Evolutionary conservation across 2,113 vertebrate genomes (phyloP).

Genomic region (Ariopsis seemanni): DNA sequence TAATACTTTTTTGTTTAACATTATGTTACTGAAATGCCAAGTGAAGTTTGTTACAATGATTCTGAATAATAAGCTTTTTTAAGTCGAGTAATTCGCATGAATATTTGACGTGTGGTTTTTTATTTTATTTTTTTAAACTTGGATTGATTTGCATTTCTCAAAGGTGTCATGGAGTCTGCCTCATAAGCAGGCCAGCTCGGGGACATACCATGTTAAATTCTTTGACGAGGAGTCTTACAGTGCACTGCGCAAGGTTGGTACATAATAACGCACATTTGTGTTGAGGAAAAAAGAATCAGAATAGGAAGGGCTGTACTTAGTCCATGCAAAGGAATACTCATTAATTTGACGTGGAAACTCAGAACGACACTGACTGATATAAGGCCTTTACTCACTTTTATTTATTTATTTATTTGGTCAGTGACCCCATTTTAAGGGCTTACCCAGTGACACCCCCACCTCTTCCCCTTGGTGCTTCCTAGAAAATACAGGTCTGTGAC

Average conservation of each 20-base stretch:
- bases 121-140: too few species aligned
- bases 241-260: conserved; percentile 77
- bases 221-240: conserved; percentile 92
- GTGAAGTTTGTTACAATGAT: too few species aligned
- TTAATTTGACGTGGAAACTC: not conserved
- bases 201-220: conserved; percentile 89
- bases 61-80: too few species aligned
- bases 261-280: not conserved
- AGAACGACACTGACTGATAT: not conserved
- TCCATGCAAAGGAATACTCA: not conserved
- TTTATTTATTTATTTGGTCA: not conserved
- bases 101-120: not conserved
- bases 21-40: not conserved
- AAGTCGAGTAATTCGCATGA: too few species aligned
- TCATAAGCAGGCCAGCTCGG: conserved; percentile 84
- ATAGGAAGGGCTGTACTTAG: not conserved
- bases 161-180: conserved; percentile 92
- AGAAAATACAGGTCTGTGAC: not conserved
- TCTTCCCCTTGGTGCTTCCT: not conserved
- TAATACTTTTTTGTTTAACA: not conserved
- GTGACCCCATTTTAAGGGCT: not conserved
- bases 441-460: not conserved
- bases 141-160: not conserved
- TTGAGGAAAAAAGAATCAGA: not conserved
- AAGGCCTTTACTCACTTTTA: too few species aligned